Conservation (phyloP, 2,888 invertebrate genomes). For the Lydus trimaculatus region DNA sequence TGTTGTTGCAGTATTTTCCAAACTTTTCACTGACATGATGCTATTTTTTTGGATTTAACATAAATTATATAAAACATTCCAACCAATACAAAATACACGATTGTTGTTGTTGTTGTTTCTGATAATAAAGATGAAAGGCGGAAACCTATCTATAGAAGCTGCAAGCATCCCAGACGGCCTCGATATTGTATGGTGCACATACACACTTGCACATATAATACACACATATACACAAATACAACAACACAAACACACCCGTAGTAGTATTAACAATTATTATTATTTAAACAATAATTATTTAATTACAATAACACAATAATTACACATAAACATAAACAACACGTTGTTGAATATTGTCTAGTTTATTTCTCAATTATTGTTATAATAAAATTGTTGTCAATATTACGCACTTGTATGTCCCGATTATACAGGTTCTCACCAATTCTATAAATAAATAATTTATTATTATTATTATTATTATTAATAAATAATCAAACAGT, state of each 20-base stretch:
- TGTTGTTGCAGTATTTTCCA: constrained; percentile 26
- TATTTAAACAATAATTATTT: neutral
- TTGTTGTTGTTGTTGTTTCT: constrained; percentile 23
- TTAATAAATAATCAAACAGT: neutral
- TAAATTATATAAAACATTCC: constrained; percentile 61
- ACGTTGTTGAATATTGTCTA: neutral
- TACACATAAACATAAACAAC: neutral
- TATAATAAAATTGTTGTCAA: neutral
- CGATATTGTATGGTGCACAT: constrained; percentile 8
- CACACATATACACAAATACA: neutral
- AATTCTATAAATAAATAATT: neutral
- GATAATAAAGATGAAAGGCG: constrained; percentile 28
- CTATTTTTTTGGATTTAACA: constrained; percentile 42
- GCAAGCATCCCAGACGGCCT: constrained; percentile 27
- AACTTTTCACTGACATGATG: constrained; percentile 28
- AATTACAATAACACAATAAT: neutral
- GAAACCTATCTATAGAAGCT: constrained; percentile 26
- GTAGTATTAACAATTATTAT: neutral
- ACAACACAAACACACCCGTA: constrained; percentile 5
- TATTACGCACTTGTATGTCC: constrained; percentile 6
- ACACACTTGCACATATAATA: neutral
- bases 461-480: neutral
- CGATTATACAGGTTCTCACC: neutral
- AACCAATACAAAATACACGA: constrained; percentile 52
- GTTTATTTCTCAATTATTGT: neutral